These are phyloP conservation scores for Panurus biarmicus DNA, from an alignment of 2,113 vertebrate genomes.

Conservation along the genomic window DNA sequence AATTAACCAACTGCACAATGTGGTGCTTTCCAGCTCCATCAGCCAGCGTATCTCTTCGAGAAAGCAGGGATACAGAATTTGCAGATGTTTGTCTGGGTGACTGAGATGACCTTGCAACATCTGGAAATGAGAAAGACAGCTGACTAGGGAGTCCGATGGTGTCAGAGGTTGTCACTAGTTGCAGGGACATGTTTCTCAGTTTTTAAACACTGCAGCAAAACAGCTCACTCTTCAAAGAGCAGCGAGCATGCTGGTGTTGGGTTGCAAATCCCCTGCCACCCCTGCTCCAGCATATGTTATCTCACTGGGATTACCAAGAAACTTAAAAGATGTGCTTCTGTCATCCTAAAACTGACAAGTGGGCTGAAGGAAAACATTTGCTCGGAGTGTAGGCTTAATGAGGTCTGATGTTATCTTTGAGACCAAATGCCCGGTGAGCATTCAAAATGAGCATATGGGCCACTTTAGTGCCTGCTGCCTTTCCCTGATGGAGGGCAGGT, in stretches of 20 bases:
- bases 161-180: neutral
- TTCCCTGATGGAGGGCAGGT: neutral
- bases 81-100: neutral
- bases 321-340: constrained; percentile 18
- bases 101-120: neutral
- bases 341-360: constrained; percentile 34
- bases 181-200: neutral
- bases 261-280: constrained; percentile 28
- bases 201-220: neutral
- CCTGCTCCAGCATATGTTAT: neutral
- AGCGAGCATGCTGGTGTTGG: neutral
- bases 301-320: constrained; percentile 20
- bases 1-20: neutral
- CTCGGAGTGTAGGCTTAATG: neutral
- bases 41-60: neutral
- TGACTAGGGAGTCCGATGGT: neutral
- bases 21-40: neutral
- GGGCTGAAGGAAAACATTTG: constrained; percentile 45
- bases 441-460: neutral
- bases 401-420: constrained; percentile 43
- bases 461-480: neutral
- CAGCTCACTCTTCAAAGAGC: constrained; percentile 5
- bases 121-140: neutral
- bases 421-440: neutral
- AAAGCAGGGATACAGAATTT: neutral